Base-by-base conservation (phyloP, 2,797 vertebrate species). In the Sparidentex hasta region DNA sequence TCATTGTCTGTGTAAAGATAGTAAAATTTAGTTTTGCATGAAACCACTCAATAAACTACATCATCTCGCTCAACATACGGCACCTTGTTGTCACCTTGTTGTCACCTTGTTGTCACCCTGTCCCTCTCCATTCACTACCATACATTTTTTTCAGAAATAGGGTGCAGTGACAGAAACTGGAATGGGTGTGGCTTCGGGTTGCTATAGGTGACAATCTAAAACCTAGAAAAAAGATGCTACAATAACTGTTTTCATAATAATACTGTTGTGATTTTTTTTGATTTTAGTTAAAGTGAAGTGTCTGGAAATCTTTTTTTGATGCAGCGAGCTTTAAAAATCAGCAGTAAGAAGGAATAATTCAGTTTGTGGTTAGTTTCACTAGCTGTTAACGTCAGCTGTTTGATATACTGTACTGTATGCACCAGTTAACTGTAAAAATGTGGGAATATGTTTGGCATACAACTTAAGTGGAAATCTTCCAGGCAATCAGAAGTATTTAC, bases 301-400 rank as follows among this genome's bases (percentile, higher is more conserved):
- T 78, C 7, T 27, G 16, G 6, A 29, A 29, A 29, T 6, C 13
- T 20, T 68, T 63, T 38, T 68, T 41, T 65, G 48, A 66, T 61
- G 8, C 44, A 52, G 13, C 54, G 5, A 38, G 25, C 33, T 46
- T 29, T 52, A 17, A 64, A 8, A 58, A 33, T 47, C 17, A 5
- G 6, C 38, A 61, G 61, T 25, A 25, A 54, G 20, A 11, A 11
- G 14, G 17, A 2, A 44, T 17, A 17, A 17, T 62, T 61, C 38
- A 14, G 17, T 38, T 65, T 63, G 12, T n/a, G 16, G 47, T 56
- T 63, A 27, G 21, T 59, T 59, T 38, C 25, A 64, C 46, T 16
- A 50, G 51, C 41, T 48, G 7, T n/a, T 62, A 7, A 59, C 11
- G 11, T 57, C 11, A n/a, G 38, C 43, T 65, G 29, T 33, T 50